A percentile compares a stretch with the other conserved stretches of the same genome.
Conservation (phyloP, 2,797 vertebrate species). For the Pitangus sulphuratus region DNA sequence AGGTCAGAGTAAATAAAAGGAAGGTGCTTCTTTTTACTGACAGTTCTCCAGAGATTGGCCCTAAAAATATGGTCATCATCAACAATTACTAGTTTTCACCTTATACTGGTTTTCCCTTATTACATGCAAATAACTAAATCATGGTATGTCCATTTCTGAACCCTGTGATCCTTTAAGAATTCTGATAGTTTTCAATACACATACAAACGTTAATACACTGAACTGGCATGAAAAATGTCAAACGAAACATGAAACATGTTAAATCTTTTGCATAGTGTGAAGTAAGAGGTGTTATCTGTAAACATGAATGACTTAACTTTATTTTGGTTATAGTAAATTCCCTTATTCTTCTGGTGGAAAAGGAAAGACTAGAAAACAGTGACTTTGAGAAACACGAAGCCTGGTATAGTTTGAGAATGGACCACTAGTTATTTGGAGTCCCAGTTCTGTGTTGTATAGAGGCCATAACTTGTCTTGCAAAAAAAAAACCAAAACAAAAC, state of each 20-base stretch:
- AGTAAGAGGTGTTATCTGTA: neutral
- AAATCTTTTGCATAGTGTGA: neutral
- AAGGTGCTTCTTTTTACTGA: neutral
- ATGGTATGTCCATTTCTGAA: neutral
- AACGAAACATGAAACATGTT: neutral
- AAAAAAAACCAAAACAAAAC: neutral
- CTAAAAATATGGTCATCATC: neutral
- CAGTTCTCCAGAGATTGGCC: neutral
- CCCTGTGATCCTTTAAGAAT: neutral
- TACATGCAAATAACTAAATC: neutral
- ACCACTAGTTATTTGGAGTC: neutral
- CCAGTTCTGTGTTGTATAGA: neutral
- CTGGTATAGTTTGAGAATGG: neutral
- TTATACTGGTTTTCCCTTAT: neutral
- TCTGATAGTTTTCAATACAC: neutral
- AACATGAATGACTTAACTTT: neutral
- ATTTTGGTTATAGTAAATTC: neutral
- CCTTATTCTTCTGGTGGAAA: neutral
- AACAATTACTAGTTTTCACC: neutral
- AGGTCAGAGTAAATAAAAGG: neutral
- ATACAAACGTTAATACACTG: neutral
- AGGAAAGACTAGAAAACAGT: neutral
- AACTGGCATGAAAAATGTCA: neutral
- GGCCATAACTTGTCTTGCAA: neutral
- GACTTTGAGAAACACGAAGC: neutral